Percentiles rank a stretch among this genome's conserved stretches.
Evolutionary conservation across 2,797 vertebrate genomes (phyloP).

Genomic region (Pipistrellus pipistrellus): DNA sequence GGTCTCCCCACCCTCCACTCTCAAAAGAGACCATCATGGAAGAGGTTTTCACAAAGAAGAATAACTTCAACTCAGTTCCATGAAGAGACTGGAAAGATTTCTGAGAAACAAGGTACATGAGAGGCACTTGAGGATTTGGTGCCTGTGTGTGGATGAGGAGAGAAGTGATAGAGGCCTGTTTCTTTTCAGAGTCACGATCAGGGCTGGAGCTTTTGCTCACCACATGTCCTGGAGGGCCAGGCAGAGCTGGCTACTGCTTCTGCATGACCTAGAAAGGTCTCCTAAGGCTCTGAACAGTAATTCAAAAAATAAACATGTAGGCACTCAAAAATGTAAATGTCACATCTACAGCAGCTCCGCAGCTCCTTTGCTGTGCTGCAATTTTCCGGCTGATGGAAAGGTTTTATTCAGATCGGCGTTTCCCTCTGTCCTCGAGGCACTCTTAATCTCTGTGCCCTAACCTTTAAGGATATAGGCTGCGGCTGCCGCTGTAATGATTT

Average conservation of each 20-base stretch:
- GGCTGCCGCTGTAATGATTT: conserved; percentile 81
- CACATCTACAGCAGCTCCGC: conserved; percentile 44
- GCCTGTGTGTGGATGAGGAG: background rate
- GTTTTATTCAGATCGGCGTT: conserved; percentile 81
- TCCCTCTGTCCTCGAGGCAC: conserved; percentile 69
- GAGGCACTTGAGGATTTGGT: background rate
- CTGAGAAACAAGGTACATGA: background rate
- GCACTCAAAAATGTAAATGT: conserved; percentile 59
- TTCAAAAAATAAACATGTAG: conserved; percentile 79
- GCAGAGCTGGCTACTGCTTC: conserved; percentile 15
- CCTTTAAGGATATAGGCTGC: conserved; percentile 83
- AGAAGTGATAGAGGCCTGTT: background rate
- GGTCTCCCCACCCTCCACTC: background rate
- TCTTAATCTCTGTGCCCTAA: conserved; percentile 80
- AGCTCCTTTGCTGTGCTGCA: conserved; percentile 11
- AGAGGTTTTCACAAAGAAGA: background rate
- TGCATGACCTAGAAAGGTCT: conserved; percentile 66
- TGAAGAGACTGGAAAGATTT: background rate
- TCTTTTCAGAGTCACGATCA: background rate
- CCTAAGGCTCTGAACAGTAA: conserved; percentile 54
- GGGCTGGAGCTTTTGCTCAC: background rate
- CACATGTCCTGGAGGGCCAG: background rate
- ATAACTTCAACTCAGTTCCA: background rate
- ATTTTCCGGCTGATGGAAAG: conserved; percentile 35
- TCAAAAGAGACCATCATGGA: background rate